Base-by-base conservation (phyloP, 30 jellyfish, hydroid and myxozoan species). In the Aurelia aurita complex sp. Pacific region DNA sequence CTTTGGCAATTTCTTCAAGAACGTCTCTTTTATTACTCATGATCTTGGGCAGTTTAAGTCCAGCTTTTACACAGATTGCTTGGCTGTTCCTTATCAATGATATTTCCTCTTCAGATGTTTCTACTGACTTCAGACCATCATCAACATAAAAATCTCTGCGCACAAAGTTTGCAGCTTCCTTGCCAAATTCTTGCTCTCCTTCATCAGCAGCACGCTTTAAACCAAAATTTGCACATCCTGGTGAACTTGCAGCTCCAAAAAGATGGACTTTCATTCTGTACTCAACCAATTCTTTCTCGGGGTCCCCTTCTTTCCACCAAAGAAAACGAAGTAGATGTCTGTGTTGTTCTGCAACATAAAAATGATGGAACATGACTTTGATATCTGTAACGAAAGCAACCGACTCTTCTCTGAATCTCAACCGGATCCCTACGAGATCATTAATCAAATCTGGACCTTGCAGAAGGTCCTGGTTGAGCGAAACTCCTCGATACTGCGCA, bases 401-500 rank as follows among this genome's bases (percentile, higher is more conserved):
- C 29, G 29, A 23, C 29, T 23, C 29, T 23, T 23, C 29, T 38
- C 64, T 75, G 51, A 75, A 75, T 38, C 86, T 23, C 50, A 76
- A 1, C 19, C 2, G 64, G 19, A 76, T 68, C 18, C 86, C 86
- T 29, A 76, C 40, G 11, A 76, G 50, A 14, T 76, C 77, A 76
- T 76, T 76, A 4, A 68, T 76, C 79, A 76, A 53, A 76, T 76
- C 86, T 68, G 86, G 86, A 32, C 79, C 86, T 50, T 52, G 52
- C 60, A 3, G 52, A 57, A 78, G 66, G 15, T 78, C 40, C 52
- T 63, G 77, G 72, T 78, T 78, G 16, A 78, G 72, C 18, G 83
- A 78, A 36, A 57, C 66, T 54, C 81, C 88, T 43, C 36, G 29
- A 23, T 23, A 23, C 29, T 23, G 29, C 29, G 29, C 29, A 23